These are phyloP conservation scores for Chamaetylas fuelleborni DNA, from an alignment of 2,113 vertebrate genomes.

Conservation along the genomic window DNA sequence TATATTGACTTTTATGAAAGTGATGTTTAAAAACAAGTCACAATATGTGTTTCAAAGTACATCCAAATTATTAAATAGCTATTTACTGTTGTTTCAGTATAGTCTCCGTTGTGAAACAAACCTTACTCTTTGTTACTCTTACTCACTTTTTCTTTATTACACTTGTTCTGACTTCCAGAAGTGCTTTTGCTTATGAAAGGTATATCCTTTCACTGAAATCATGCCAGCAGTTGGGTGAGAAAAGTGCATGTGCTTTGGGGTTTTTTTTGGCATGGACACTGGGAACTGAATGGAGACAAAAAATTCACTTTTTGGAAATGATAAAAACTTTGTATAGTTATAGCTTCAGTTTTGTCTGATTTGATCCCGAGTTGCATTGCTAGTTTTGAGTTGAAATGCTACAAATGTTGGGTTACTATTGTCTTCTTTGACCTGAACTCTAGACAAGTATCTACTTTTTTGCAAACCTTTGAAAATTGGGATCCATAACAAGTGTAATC, in stretches of 20 bases:
- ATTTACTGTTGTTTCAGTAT: not conserved
- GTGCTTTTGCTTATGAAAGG: not conserved
- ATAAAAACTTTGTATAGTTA: accelerated
- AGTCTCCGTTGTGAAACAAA: not conserved
- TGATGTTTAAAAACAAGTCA: not conserved
- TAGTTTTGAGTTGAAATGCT: not conserved
- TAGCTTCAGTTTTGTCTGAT: not conserved
- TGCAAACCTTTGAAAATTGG: slow-evolving; percentile 11
- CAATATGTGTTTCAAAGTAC: not conserved
- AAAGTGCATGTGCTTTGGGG: not conserved
- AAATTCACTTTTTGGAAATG: not conserved
- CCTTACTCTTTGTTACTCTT: not conserved
- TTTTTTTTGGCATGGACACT: not conserved
- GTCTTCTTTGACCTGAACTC: not conserved
- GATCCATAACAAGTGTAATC: not conserved
- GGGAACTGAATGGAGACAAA: not conserved
- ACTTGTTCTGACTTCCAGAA: not conserved
- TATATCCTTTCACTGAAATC: not conserved
- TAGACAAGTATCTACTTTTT: not conserved
- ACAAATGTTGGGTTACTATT: not conserved
- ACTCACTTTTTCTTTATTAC: not conserved
- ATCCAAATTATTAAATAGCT: not conserved
- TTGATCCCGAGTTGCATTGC: not conserved
- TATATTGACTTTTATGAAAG: not conserved
- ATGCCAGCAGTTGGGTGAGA: not conserved